Base-by-base conservation (phyloP, 2,888 invertebrate genomes). In the Cetonia aurata region DNA sequence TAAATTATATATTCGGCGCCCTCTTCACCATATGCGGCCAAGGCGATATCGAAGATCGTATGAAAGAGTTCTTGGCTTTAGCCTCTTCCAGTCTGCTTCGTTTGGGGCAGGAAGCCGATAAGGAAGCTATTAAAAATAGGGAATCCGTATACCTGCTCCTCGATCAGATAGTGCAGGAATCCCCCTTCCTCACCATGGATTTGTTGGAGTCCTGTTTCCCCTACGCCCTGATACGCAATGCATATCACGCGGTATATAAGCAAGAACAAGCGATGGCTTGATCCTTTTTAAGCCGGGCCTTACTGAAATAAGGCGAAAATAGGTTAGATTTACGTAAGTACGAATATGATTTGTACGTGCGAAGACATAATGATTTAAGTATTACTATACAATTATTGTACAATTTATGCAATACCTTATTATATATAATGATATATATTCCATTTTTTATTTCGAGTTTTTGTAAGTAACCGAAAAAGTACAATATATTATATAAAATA, bases 201-300 rank as follows among this genome's bases (percentile, higher is more conserved):
- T 88, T 99, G 75, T 86, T 99, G 76, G 99, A 99, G 85, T 98
- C 98, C 10, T 99, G 99, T 85, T 99, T 99, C 85, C 99, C 99
- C 0, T 99, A 99, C 83, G 98, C 98, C 19, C 89, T 99, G 65
- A 95, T 99, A 80, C 90, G 99, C 71, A 99, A 99, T 83, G 97
- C 99, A 79, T 99, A 98, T 87, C 98, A 99, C 84, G 96, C 95
- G 79, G 96, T 97, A 73, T 96, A 96, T 84, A 96, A 96, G 84
- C 92, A 94, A 79, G 96, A 95, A 83, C 93, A 94, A 81, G 85
- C 89, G 79, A 84, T 88, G 80, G 79, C 79, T 53, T 72, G 70
- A 72, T 71, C 65, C 37, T 69, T 71, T 65, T 25, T 65, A 65
- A 50, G 62, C 50, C 50, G 62, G 37, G 19, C 46, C 13, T 31